Conservation (phyloP, 2,888 invertebrate genomes). For the Aspidiotus destructor region DNA sequence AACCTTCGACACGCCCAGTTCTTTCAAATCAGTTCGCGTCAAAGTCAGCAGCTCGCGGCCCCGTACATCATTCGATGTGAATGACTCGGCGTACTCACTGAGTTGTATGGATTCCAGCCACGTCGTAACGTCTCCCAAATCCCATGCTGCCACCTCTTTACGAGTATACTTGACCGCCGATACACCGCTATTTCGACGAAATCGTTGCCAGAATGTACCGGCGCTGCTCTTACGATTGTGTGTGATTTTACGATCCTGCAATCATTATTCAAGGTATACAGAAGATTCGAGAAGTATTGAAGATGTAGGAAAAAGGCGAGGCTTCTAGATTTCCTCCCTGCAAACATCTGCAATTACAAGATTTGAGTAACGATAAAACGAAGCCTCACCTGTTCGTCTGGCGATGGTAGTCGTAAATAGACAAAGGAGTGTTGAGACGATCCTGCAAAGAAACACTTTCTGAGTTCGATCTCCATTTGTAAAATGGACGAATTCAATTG, state of each 20-base stretch:
- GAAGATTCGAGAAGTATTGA: background rate
- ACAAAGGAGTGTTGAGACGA: constrained; percentile 19
- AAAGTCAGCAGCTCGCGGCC: constrained; percentile 79
- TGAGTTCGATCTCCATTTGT: constrained; percentile 61
- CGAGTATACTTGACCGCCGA: constrained; percentile 35
- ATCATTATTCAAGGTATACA: background rate
- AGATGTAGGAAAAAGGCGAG: too few relatives aligned
- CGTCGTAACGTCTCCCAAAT: constrained; percentile 73
- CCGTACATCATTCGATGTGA: constrained; percentile 81
- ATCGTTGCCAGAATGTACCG: constrained; percentile 58
- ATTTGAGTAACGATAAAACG: too few relatives aligned
- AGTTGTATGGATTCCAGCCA: constrained; percentile 87
- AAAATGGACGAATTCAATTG: constrained; percentile 57
- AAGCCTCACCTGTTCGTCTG: constrained; percentile 21
- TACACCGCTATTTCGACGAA: constrained; percentile 45
- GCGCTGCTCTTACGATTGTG: constrained; percentile 21
- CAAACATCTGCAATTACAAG: too few relatives aligned
- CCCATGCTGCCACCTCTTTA: constrained; percentile 61
- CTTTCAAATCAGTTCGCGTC: constrained; percentile 76
- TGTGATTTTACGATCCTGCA: constrained; percentile 15
- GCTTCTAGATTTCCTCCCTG: too few relatives aligned
- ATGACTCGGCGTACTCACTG: constrained; percentile 82
- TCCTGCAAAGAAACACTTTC: constrained; percentile 50
- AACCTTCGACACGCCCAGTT: constrained; percentile 86
- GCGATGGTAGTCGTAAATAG: constrained; percentile 22